Conservation (phyloP, 2,113 vertebrate genomes). For the Onychorhynchus coronatus region DNA sequence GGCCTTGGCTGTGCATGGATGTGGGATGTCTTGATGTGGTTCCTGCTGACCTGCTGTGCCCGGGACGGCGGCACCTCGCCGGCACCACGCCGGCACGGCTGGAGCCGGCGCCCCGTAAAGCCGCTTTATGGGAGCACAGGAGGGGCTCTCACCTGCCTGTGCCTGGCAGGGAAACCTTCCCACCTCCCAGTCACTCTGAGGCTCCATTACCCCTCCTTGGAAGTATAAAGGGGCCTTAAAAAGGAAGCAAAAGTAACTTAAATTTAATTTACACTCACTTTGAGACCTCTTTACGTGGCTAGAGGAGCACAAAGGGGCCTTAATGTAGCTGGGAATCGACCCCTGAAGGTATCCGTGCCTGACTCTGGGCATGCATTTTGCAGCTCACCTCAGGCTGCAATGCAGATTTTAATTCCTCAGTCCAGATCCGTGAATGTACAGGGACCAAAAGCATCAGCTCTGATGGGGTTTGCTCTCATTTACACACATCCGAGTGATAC, state of each 20-base stretch:
- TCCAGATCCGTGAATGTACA: accelerated
- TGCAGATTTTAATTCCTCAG: not conserved
- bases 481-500: accelerated
- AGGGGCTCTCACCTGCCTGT: not conserved
- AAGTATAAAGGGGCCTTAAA: constrained; percentile 18
- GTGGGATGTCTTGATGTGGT: not conserved
- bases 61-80: accelerated
- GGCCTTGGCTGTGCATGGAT: not conserved
- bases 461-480: not conserved
- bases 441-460: not conserved
- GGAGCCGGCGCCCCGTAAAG: not conserved
- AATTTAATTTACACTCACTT: constrained; percentile 49
- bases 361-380: not conserved
- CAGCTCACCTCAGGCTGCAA: not conserved
- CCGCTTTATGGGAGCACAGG: not conserved
- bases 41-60: not conserved
- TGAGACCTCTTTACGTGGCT: constrained; percentile 9
- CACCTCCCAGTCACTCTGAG: not conserved
- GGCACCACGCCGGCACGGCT: accelerated
- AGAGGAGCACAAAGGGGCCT: constrained; percentile 10
- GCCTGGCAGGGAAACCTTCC: not conserved
- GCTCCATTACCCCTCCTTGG: not conserved
- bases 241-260: constrained; percentile 22
- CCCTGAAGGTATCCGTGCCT: not conserved
- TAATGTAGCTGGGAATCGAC: not conserved